These are phyloP conservation scores for Ciconia maguari DNA, from an alignment of 2,113 vertebrate genomes.

Conservation along the genomic window DNA sequence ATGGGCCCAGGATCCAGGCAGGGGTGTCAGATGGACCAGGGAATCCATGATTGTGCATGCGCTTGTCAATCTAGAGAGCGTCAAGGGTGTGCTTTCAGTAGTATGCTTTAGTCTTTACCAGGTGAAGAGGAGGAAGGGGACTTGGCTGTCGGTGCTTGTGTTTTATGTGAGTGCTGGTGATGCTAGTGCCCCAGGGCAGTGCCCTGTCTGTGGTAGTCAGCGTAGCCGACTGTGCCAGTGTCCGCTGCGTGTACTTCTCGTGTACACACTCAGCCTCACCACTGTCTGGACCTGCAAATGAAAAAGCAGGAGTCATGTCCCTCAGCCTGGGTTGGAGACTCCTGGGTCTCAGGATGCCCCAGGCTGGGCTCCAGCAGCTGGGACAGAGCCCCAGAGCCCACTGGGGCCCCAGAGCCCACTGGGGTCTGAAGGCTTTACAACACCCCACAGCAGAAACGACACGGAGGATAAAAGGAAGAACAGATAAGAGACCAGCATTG, in stretches of 20 bases:
- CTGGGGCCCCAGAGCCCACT: background rate
- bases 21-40: background rate
- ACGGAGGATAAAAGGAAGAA: background rate
- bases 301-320: background rate
- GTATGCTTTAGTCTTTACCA: background rate
- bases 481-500: background rate
- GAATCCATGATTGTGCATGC: background rate
- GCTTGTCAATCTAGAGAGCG: background rate
- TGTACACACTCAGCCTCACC: background rate
- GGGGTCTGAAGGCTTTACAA: background rate
- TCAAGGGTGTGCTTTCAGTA: background rate
- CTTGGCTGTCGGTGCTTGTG: background rate
- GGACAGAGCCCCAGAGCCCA: background rate
- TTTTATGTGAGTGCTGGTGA: background rate
- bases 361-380: background rate
- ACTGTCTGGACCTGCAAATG: background rate
- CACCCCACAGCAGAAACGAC: background rate
- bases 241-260: accelerated
- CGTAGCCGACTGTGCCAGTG: background rate
- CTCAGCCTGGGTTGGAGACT: background rate
- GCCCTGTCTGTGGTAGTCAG: background rate
- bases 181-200: background rate
- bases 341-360: background rate
- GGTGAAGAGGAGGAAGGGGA: background rate
- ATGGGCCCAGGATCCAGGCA: background rate